phyloP scores from a whole-genome alignment of 2,113 vertebrate species.

The Corythoichthys intestinalis region DNA sequence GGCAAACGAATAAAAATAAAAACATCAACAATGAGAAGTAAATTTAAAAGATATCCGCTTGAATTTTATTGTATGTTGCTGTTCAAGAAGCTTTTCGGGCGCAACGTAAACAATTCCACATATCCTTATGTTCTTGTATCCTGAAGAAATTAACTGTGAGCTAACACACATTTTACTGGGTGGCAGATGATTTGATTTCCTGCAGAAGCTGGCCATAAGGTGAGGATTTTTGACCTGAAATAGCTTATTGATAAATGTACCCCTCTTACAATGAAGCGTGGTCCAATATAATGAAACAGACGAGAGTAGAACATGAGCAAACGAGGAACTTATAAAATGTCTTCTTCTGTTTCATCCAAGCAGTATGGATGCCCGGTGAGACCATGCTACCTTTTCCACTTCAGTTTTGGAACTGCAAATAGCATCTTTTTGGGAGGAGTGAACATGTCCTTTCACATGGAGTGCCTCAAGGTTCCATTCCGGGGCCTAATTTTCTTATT shows the following conservation, averaged over 20 bases:
- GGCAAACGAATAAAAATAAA: not conserved
- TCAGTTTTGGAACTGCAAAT: not conserved
- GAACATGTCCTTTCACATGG: not conserved
- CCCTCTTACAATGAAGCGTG: constrained; percentile 27
- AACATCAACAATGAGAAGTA: too few species aligned
- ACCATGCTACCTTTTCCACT: not conserved
- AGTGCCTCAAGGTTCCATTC: not conserved
- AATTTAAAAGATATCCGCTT: not conserved
- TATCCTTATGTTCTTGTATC: not conserved
- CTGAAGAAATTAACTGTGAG: constrained; percentile 10
- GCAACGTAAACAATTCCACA: not conserved
- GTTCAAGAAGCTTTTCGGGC: not conserved
- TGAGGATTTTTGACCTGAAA: constrained; percentile 63
- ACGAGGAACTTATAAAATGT: not conserved
- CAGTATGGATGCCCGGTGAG: not conserved
- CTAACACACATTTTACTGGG: constrained; percentile 1
- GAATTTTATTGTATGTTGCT: not conserved
- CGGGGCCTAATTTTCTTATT: not conserved
- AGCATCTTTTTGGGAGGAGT: not conserved
- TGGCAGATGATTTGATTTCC: constrained; percentile 25
- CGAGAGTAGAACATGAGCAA: not conserved
- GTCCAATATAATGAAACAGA: constrained; percentile 15
- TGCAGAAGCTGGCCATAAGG: constrained; percentile 24
- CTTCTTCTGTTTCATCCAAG: too few species aligned
- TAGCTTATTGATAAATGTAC: constrained; percentile 66